Evolutionary conservation across 2,797 vertebrate species (phyloP).

Genomic region (Halcyon badia): DNA sequence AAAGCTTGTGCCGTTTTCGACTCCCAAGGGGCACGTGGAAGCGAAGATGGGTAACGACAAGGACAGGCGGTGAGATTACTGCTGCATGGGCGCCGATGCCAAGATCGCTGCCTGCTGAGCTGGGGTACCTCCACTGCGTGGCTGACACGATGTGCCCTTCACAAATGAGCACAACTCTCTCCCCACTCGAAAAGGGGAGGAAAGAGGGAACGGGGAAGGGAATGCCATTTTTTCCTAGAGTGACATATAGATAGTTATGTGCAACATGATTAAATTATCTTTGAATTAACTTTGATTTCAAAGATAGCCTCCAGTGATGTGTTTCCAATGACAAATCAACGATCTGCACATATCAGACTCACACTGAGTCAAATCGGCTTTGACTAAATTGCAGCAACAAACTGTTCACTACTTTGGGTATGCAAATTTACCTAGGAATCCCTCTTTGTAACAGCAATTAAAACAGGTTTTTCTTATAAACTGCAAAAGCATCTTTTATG

Average conservation of each 20-base stretch:
- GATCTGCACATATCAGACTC: not conserved
- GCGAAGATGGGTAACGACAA: constrained; percentile 58
- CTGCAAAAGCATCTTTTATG: not conserved
- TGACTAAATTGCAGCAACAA: not conserved
- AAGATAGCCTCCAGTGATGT: not conserved
- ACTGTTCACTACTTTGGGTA: not conserved
- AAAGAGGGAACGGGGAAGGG: not conserved
- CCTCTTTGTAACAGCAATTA: not conserved
- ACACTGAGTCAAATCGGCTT: not conserved
- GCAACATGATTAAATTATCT: not conserved
- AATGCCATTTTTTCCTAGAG: not conserved
- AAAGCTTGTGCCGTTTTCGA: not conserved
- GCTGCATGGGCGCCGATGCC: constrained; percentile 38
- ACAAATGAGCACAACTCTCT: constrained; percentile 3
- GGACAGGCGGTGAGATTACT: constrained; percentile 52
- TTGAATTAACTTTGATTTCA: not conserved
- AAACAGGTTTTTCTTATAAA: not conserved
- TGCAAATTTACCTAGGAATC: not conserved
- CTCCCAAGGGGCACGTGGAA: not conserved
- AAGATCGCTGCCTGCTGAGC: constrained; percentile 64
- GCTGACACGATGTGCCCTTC: constrained; percentile 47
- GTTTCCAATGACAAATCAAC: not conserved
- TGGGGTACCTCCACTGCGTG: constrained; percentile 71
- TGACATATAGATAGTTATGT: not conserved
- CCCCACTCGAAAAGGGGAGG: not conserved